These are phyloP conservation scores for Microtus montanus DNA, from an alignment of 2,113 vertebrate genomes.

Conservation along the genomic window DNA sequence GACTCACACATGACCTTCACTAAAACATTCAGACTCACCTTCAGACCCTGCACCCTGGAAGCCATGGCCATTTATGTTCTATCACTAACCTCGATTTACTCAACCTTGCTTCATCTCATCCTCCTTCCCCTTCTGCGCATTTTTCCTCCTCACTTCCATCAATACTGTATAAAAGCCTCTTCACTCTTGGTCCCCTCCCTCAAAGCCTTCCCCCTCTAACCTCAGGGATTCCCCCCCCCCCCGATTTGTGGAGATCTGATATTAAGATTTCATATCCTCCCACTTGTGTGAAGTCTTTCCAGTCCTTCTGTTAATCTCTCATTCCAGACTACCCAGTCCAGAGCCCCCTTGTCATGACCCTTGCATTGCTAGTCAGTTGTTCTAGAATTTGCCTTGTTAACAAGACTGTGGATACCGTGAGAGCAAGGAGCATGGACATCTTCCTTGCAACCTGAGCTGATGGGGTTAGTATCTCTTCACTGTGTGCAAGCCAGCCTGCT, in stretches of 20 bases:
- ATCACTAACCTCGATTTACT: background rate
- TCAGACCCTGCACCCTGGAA: background rate
- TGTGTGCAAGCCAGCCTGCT: background rate
- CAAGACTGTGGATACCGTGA: background rate
- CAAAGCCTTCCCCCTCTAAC: background rate
- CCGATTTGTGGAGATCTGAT: background rate
- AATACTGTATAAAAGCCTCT: background rate
- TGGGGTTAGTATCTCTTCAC: no score
- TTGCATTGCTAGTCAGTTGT: background rate
- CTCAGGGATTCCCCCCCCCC: background rate
- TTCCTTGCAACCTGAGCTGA: background rate
- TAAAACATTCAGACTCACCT: background rate
- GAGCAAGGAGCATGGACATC: background rate
- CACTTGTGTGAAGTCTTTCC: background rate
- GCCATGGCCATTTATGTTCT: background rate
- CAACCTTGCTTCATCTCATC: background rate
- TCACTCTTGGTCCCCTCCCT: background rate
- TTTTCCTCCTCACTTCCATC: background rate
- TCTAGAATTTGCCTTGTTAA: background rate
- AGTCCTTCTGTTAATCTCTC: background rate
- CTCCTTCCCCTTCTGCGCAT: background rate
- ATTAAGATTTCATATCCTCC: background rate
- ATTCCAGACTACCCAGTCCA: background rate
- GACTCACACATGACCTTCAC: background rate
- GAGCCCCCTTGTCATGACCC: background rate